These are phyloP conservation scores for Capromys pilorides DNA, from an alignment of 2,797 vertebrate species.

Conservation along the genomic window DNA sequence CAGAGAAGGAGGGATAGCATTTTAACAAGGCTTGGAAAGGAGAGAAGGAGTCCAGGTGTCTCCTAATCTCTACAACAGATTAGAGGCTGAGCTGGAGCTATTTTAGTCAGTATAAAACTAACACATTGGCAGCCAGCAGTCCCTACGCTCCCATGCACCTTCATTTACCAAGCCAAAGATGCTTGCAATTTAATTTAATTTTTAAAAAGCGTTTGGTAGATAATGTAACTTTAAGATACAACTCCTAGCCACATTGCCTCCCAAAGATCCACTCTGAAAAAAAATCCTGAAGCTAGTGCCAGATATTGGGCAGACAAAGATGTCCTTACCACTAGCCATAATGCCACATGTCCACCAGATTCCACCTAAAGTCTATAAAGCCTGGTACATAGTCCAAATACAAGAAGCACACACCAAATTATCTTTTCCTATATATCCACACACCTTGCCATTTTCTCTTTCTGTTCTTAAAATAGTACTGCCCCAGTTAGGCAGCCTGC, in stretches of 20 bases:
- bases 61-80: too few relatives aligned
- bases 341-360: not conserved
- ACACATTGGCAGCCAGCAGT: too few relatives aligned
- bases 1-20: too few relatives aligned
- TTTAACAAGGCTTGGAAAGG: too few relatives aligned
- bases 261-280: not conserved
- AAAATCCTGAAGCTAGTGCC: not conserved
- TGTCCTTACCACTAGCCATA: not conserved
- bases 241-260: not conserved
- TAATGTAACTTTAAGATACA: not conserved
- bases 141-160: too few relatives aligned
- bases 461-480: not conserved
- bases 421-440: not conserved
- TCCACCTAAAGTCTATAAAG: conserved; percentile 17
- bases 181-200: not conserved
- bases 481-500: not conserved
- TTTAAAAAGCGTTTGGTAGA: conserved; percentile 1
- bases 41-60: too few relatives aligned
- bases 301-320: conserved; percentile 44
- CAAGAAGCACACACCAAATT: not conserved
- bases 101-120: too few relatives aligned
- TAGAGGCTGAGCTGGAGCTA: too few relatives aligned
- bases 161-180: not conserved
- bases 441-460: not conserved
- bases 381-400: not conserved